A percentile compares a stretch with the other conserved stretches of the same genome.
Conservation (phyloP, 2,113 vertebrate species). For the Leucoraja erinaceus region DNA sequence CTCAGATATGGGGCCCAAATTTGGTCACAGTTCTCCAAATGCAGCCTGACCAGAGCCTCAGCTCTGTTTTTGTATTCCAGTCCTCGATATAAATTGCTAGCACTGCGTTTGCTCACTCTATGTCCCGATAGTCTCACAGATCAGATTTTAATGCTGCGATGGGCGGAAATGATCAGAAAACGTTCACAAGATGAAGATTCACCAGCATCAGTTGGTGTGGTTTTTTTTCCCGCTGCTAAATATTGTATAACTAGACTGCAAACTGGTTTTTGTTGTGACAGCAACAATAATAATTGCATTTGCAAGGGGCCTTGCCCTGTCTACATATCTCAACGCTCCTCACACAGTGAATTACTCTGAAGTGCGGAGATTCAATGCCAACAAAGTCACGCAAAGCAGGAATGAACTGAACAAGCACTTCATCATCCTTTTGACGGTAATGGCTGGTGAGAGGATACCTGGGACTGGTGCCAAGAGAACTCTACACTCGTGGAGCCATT, state of each 20-base stretch:
- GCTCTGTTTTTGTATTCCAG: too few relatives aligned
- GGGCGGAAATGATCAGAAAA: not conserved
- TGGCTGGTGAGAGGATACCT: not conserved
- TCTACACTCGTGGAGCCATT: not conserved
- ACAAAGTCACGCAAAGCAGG: not conserved
- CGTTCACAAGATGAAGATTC: not conserved
- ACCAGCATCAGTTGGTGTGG: not conserved
- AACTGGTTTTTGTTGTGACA: not conserved
- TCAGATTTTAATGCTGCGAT: not conserved
- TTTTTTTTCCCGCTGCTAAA: not conserved
- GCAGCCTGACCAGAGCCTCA: too few relatives aligned
- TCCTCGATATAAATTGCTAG: too few relatives aligned
- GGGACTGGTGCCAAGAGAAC: not conserved
- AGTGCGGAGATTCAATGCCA: not conserved
- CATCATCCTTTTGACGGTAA: not conserved
- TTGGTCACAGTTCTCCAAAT: too few relatives aligned
- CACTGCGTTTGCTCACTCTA: too few relatives aligned
- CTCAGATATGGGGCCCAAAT: too few relatives aligned
- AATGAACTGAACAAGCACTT: not conserved
- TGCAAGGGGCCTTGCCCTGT: not conserved
- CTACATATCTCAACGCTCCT: not conserved
- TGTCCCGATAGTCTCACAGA: too few relatives aligned
- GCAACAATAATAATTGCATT: not conserved
- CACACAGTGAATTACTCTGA: not conserved
- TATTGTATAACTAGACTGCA: not conserved